Percentiles rank a stretch among this genome's conserved stretches.
These are phyloP conservation scores for Chrysocyon brachyurus DNA, from an alignment of 2,797 vertebrate genomes.

Conservation along the genomic window DNA sequence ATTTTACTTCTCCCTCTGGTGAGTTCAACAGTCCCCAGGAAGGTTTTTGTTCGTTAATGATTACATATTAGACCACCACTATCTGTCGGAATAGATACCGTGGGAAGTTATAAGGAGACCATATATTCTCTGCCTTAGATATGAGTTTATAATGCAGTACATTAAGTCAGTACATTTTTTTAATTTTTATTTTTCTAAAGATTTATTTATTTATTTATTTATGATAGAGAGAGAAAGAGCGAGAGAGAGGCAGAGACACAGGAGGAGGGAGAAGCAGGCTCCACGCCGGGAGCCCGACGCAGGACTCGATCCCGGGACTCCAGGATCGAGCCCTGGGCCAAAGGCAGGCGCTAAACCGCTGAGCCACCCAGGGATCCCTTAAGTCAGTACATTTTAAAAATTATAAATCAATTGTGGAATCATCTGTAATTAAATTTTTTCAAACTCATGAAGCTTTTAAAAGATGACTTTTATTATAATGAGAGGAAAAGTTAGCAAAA, in stretches of 20 bases:
- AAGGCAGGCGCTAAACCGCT: too few relatives aligned
- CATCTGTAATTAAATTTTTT: conserved; percentile 67
- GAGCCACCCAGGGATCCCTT: neutral
- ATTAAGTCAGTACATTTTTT: neutral
- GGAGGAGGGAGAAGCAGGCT: too few relatives aligned
- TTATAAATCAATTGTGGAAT: conserved; percentile 61
- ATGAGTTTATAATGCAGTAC: conserved; percentile 57
- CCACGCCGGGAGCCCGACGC: too few relatives aligned
- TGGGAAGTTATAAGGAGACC: conserved; percentile 19
- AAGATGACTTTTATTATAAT: conserved; percentile 33
- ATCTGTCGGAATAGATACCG: neutral
- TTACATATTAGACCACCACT: neutral
- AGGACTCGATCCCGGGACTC: too few relatives aligned
- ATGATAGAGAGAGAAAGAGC: too few relatives aligned
- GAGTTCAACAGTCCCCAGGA: conserved; percentile 22
- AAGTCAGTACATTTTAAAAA: conserved; percentile 12
- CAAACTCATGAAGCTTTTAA: conserved; percentile 39
- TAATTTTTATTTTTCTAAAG: too few relatives aligned
- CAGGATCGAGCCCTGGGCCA: too few relatives aligned
- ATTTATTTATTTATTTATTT: too few relatives aligned
- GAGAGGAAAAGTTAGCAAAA: conserved; percentile 11
- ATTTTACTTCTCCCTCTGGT: neutral
- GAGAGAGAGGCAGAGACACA: too few relatives aligned
- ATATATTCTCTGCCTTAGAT: neutral
- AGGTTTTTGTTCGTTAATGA: neutral